Percentiles rank a stretch among this genome's conserved stretches.
phyloP scores from a whole-genome alignment of 2,888 invertebrate genomes.

The Pachymerium ferrugineum region DNA sequence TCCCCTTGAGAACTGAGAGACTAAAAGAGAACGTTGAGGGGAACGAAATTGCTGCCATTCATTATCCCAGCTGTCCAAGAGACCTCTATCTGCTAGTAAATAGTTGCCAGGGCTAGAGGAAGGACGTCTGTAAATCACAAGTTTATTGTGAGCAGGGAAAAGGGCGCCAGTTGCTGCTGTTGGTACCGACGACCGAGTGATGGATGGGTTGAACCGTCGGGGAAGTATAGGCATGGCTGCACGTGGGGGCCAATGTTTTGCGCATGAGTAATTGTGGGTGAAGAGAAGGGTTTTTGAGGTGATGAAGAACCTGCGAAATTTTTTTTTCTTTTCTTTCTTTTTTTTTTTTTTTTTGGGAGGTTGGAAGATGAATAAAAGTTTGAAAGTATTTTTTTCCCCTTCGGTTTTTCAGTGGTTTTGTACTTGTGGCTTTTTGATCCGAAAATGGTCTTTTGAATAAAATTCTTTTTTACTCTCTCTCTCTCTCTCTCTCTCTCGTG shows the following conservation, averaged over 20 bases:
- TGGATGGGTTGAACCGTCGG: constrained; percentile 18
- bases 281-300: neutral
- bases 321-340: neutral
- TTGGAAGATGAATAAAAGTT: neutral
- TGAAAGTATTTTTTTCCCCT: neutral
- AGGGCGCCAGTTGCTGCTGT: constrained; percentile 21
- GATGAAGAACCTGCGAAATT: constrained; percentile 1
- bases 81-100: constrained; percentile 18
- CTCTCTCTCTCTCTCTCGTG: too few relatives aligned
- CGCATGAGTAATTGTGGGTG: constrained; percentile 21
- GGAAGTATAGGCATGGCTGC: constrained; percentile 5
- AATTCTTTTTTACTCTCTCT: neutral
- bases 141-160: constrained; percentile 17
- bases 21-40: constrained; percentile 2
- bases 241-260: constrained; percentile 15
- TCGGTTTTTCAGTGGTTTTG: neutral
- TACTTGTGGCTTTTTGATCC: neutral
- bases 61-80: constrained; percentile 18
- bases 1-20: neutral
- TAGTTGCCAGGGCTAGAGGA: constrained; percentile 15
- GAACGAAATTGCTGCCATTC: constrained; percentile 18
- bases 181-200: constrained; percentile 5
- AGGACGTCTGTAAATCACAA: constrained; percentile 15
- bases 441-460: neutral
- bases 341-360: neutral